Evolutionary conservation across 2,888 invertebrate genomes (phyloP).

Genomic region (Resseliella maxima): DNA sequence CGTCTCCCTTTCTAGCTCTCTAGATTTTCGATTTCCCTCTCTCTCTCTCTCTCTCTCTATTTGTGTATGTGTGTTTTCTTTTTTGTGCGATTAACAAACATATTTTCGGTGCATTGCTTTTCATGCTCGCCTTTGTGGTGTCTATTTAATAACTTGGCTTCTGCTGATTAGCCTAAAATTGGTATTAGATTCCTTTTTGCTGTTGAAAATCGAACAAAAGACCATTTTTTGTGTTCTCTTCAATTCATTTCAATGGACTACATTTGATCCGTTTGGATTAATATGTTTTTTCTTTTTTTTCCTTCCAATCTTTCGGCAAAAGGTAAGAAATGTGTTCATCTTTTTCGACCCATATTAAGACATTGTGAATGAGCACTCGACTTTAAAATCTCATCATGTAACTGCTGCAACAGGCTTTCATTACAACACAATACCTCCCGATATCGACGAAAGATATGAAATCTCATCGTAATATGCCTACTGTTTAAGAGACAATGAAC

Average conservation of each 20-base stretch:
- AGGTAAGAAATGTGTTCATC: neutral
- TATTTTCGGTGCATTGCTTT: constrained; percentile 15
- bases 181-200: constrained; percentile 33
- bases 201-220: neutral
- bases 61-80: neutral
- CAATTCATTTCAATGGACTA: neutral
- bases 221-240: neutral
- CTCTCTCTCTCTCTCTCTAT: too few relatives aligned
- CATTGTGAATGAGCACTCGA: constrained; percentile 38
- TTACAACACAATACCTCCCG: neutral
- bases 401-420: neutral
- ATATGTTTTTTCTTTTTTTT: neutral
- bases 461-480: neutral
- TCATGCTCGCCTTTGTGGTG: neutral
- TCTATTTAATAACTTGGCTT: constrained; percentile 46
- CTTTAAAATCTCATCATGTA: constrained; percentile 39
- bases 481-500: neutral
- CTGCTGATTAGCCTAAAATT: constrained; percentile 51
- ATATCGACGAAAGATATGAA: neutral
- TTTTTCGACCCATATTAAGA: constrained; percentile 19
- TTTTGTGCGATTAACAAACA: constrained; percentile 22
- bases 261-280: neutral
- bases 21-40: too few relatives aligned
- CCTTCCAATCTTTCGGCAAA: neutral
- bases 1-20: too few relatives aligned